Base-by-base conservation (phyloP, 2,797 vertebrate genomes). In the Sciurus vulgaris region DNA sequence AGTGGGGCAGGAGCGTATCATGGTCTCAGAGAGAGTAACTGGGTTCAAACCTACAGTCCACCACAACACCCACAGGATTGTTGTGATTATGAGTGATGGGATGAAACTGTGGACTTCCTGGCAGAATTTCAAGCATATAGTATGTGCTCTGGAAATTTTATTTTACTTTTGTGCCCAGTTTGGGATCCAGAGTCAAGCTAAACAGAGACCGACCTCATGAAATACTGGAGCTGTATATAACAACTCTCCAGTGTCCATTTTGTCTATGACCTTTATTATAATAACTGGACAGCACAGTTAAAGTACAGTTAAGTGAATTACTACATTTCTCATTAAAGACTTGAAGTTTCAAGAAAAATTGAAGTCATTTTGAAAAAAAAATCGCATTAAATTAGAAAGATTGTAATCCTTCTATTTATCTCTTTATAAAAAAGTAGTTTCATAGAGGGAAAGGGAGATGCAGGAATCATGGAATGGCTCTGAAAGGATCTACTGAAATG, bases 341-440 rank as follows among this genome's bases (percentile, higher is more conserved):
- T 69, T 18, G 9, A 10, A 51, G 14, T 91, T 85, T n/a, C 78
- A 93, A 82, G 9, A 20, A 81, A 33, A 79, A 72, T 85, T 47
- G 38, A 95, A 86, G 26, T 47, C 33, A 2, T 61, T 47, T 47
- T 85, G 59, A 95, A 94, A 74, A 94, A 74, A 49, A n/a, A 30
- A 67, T 35, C 35, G 77, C 15, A 67, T 20, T 89, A 81, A 81
- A 0, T 70, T 81, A 87, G 26, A 95, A 91, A 73, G 5, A 70
- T 7, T 47, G 59, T 88, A 70, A 24, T 88, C 41, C 14, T 85
- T 14, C 49, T 88, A 38, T 61, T 87, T 79, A 89, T 56, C n/a
- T 77, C 11, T 93, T 26, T 59, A 22, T 54, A 20, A 59, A 59
- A 26, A 59, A 59, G 9, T 59, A 59, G 56, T 59, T 56, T 59